phyloP scores from a whole-genome alignment of 92 coral and sea anemone genomes.

The Zoanthus gigantus region DNA sequence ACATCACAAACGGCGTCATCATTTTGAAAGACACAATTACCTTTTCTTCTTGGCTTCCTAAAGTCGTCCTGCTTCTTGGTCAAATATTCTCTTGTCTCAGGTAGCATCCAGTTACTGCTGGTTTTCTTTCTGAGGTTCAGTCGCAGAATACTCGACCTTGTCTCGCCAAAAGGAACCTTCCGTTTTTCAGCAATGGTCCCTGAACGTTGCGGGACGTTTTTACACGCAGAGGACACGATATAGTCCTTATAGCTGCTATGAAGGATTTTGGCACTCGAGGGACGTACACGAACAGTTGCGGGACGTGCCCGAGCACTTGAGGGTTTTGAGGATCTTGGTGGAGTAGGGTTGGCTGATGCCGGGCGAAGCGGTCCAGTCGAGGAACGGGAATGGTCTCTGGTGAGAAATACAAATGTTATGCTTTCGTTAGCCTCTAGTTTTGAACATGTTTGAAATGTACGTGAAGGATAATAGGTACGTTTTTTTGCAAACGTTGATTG shows the following conservation, averaged over 20 bases:
- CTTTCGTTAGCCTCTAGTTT: background rate
- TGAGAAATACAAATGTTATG: background rate
- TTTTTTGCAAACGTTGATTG: background rate
- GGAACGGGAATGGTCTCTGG: conserved; percentile 31
- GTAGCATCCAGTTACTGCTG: conserved; percentile 71
- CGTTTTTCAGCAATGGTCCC: conserved; percentile 7
- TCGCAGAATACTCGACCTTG: conserved; percentile 79
- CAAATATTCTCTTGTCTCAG: conserved; percentile 76
- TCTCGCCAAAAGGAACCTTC: conserved; percentile 58
- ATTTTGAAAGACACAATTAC: background rate
- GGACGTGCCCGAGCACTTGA: conserved; percentile 82
- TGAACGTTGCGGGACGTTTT: conserved; percentile 66
- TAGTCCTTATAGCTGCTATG: conserved; percentile 92
- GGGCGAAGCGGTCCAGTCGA: conserved; percentile 37
- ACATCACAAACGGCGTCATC: background rate
- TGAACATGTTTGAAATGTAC: background rate
- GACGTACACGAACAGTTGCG: conserved; percentile 62
- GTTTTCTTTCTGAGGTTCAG: conserved; percentile 70
- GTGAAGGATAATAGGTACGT: no score
- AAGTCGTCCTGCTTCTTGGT: conserved; percentile 77
- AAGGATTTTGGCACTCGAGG: conserved; percentile 60
- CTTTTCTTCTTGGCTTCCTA: conserved; percentile 56
- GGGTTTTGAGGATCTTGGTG: conserved; percentile 40
- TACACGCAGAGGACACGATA: conserved; percentile 74
- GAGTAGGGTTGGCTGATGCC: conserved; percentile 34